Evolutionary conservation across 2,797 vertebrate species (phyloP).

Genomic region (Petrocephalus sullivani): DNA sequence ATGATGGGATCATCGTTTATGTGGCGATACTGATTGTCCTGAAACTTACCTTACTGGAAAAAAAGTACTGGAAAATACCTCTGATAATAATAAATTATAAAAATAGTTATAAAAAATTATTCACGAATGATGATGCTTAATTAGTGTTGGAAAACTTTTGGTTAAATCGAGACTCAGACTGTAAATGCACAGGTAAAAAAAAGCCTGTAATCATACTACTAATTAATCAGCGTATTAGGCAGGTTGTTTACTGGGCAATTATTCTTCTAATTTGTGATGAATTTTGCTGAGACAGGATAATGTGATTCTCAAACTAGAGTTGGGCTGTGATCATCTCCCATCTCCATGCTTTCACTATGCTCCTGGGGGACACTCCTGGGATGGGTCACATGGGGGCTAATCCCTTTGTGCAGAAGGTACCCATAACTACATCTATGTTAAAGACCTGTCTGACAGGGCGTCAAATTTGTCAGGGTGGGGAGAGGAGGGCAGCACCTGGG

Average conservation of each 20-base stretch:
- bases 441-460: not conserved
- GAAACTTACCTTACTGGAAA: not conserved
- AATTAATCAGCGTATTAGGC: not conserved
- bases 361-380: not conserved
- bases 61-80: not conserved
- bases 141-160: not conserved
- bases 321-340: not conserved
- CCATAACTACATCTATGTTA: not conserved
- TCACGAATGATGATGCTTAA: not conserved
- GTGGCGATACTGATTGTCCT: not conserved
- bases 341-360: not conserved
- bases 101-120: not conserved
- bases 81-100: not conserved
- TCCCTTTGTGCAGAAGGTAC: not conserved
- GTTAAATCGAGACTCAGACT: not conserved
- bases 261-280: not conserved
- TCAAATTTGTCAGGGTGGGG: not conserved
- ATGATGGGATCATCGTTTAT: not conserved
- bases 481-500: constrained; percentile 10
- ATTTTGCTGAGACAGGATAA: not conserved
- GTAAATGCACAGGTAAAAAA: not conserved
- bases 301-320: not conserved
- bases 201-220: not conserved
- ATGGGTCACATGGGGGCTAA: not conserved
- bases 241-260: not conserved